Base-by-base conservation (phyloP, 1,140 invertebrate species). In the Diorhabda sublineata region DNA sequence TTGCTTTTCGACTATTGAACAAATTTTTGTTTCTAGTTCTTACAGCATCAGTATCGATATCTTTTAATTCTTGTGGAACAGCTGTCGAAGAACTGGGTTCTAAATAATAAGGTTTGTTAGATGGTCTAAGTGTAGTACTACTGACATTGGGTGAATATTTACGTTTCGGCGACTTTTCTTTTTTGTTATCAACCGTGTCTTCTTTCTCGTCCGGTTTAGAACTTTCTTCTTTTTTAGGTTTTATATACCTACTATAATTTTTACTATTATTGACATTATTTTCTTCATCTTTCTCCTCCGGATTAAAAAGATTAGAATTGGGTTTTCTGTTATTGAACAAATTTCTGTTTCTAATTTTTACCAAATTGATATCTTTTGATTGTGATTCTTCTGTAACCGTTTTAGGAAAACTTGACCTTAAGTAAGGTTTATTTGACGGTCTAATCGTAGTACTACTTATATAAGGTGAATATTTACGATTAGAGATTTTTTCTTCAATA, bases 1-100 rank as follows among this genome's bases (percentile, higher is more conserved):
- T 80, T 74, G 76, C 75, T 74, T 79, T 78, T 52, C 77, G 74
- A 57, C 74, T 78, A 68, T 83, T 84, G 45, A 85, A 85, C 44
- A 85, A 76, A 71, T 85, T 82, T 73, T 84, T 84, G 66, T 85
- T 85, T 66, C 83, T 79, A 45, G 67, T 72, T 69, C 73, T 76
- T 2, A 76, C 66, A 26, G 72, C 75, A 60, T 75, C 73, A n/a
- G 75, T 74, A 61, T 76, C 65, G 57, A 73, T 73, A 42, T 58
- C 71, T 42, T 45, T 70, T 63, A 73, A 65, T 66, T 63, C 41
- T 64, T 70, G 60, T n/a, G 65, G 69, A 45, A 67, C 60, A 68
- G 67, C 44, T 59, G 61, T 71, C 44, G 44, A 66, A 66, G 64
- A 61, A 45, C 42, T 62, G 41, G 67, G 58, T 61, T 63, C n/a